Base-by-base conservation (phyloP, 2,888 invertebrate species). In the Hemaris fuciformis region DNA sequence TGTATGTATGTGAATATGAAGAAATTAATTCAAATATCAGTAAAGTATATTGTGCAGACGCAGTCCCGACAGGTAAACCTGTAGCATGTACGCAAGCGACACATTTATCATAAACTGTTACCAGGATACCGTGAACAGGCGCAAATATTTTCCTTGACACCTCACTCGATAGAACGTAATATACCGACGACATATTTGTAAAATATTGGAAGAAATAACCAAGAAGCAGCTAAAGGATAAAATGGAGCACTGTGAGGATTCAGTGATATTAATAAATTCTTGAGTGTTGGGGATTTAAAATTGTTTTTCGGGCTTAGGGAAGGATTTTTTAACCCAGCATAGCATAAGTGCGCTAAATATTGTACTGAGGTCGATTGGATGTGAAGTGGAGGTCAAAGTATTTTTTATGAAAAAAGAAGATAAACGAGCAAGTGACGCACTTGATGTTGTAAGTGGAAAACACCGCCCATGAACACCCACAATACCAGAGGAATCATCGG, bases 91-190 rank as follows among this genome's bases (percentile, higher is more conserved):
- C 25, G 48, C 48, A 48, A 23, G 48, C 48, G 25, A 48, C 25
- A 6, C 25, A 48, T 48, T 25, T 48, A 48, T 48, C 48, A 48
- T 48, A 6, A 42, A 4, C 42, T 18, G 7, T 48, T 38, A 25
- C 48, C 48, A n/a, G n/a, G 25, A 25, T 48, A n/a, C 25, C n/a
- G 23, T 25, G 25, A 48, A 48, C 23, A n/a, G 25, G 13, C 38
- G 38, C 25, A 48, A 23, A 48, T 48, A 48, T 48, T 48, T 48
- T 43, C 25, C 48, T n/a, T 48, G 25, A 48, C 48, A 46, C 23
- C 5, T 48, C 20, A 20, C 43, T 20, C 43, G 43, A 45, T 18
- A 45, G 25, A 2, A 7, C 7, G 25, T 48, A 48, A 48, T 48
- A 48, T 25, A 48, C 23, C n/a, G 48, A 25, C n/a, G 48, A 23